phyloP scores from a whole-genome alignment of 2,113 vertebrate genomes.

The Herpetotheres cachinnans region DNA sequence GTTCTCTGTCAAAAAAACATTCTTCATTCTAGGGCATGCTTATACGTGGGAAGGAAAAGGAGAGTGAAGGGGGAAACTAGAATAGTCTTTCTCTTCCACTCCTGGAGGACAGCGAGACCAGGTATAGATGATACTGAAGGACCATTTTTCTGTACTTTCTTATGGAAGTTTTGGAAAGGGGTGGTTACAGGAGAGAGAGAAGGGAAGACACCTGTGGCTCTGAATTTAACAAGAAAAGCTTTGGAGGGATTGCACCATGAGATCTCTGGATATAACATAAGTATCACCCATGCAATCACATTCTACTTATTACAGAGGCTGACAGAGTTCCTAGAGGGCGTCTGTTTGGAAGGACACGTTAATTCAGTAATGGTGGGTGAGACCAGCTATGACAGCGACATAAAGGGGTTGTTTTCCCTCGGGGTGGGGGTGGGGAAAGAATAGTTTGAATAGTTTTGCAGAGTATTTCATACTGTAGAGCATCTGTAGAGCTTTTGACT shows the following conservation, averaged over 20 bases:
- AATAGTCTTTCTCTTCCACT: background rate
- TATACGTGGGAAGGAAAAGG: background rate
- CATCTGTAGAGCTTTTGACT: background rate
- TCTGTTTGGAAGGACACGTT: background rate
- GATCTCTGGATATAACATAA: background rate
- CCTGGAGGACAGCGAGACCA: background rate
- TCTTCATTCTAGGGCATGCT: background rate
- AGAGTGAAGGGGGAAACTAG: background rate
- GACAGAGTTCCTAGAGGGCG: background rate
- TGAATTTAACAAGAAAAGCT: background rate
- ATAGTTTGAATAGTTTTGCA: background rate
- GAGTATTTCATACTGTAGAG: background rate
- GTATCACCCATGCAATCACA: background rate
- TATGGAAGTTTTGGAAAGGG: background rate
- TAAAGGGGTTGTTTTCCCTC: background rate
- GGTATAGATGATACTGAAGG: background rate
- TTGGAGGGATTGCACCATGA: background rate
- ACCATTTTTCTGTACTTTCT: background rate
- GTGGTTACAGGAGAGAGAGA: background rate
- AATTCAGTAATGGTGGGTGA: background rate
- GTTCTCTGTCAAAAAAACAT: background rate
- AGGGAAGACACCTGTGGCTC: background rate
- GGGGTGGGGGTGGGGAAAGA: fast-evolving
- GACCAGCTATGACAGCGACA: background rate
- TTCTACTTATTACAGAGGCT: background rate